Base-by-base conservation (phyloP, 2,113 vertebrate genomes). In the Cinclus mexicanus region DNA sequence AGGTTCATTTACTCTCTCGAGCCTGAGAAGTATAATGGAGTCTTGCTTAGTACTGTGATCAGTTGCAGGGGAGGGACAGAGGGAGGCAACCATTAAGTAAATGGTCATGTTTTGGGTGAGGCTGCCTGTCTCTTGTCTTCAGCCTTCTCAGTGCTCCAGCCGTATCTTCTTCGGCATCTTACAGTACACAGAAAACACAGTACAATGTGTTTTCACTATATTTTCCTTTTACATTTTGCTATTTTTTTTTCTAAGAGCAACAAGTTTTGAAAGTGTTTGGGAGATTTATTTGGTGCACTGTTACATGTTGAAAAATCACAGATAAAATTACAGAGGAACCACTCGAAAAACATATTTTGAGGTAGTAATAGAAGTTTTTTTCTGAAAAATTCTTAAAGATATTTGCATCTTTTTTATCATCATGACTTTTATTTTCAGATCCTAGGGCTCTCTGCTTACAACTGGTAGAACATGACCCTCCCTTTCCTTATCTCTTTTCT, bases 61-160 rank as follows among this genome's bases (percentile, higher is more conserved):
- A 2, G 39, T 87, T 65, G 49, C 79, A 64, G 64, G 26, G 67
- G 52, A 88, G 75, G 63, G 39, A 84, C 60, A 33, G 76, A 76
- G 42, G 47, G 75, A 93, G 94, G 83, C 64, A 90, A 65, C 83
- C 83, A 93, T 87, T 86, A 90, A 86, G 64, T 88, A 70, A 70
- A 67, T 96, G 86, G 80, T 84, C 53, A 4, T 87, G 37, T 46
- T 96, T 79, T 60, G 88, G 52, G 76, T 89, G 72, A 94, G 67
- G 57, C 52, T 53, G 42, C 42, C 71, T 55, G 35, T 76, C 64
- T 94, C 87, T 80, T 57, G n/a, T 49, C 79, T 88, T 87, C 57
- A 71, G 47, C 47, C 60, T 81, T 78, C 46, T 14, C 4, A 14
- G 68, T 13, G 8, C 83, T 83, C n/a, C n/a, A 28, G 25, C 31